Evolutionary conservation across 2,113 vertebrate species (phyloP), one percentile per base, ranked within the genome.

Genomic region (Zapornia atra): DNA sequence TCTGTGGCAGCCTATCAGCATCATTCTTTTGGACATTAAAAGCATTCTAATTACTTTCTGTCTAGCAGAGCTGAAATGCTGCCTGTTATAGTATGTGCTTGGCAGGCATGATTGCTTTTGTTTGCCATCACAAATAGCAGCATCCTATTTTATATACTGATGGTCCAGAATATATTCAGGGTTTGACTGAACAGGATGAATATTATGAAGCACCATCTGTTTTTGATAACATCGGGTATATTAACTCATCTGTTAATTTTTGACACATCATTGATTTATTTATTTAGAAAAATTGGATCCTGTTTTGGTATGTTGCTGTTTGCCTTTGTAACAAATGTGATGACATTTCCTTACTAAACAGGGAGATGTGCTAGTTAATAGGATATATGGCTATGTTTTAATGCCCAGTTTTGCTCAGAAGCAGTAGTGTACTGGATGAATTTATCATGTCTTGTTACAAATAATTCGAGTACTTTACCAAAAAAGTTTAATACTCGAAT

Each of bases 1-100:
- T 99, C 99, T 99, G 99, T 98, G 98, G 98, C 98, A 98, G 98
- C 98, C 98, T 98, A 98, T 98, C 98, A 98, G 98, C 98, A 98
- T 98, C 98, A 98, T 98, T 98, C 98, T 98, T 98, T 98, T 98
- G 98, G 98, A 98, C 98, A 98, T 98, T 98, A 98, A 98, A 98
- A 98, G 98, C 98, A 98, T 98, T 98, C 98, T 98, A 98, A 98
- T 98, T 98, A 98, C 98, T 98, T 98, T 98, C 98, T 98, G 98
- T 98, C 98, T 98, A 98, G 98, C 98, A 97, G 98, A 98, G 98
- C 98, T 98, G 98, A 98, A 98, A 98, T 98, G 98, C 98, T 98
- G 98, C 98, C 98, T 98, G 97, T 98, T 98, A 98, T 98, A 98
- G 97, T 98, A 98, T 98, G 98, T 97, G 97, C 98, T 98, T 98